Conservation (phyloP, 1,140 invertebrate genomes). For the Oncopeltus fasciatus region DNA sequence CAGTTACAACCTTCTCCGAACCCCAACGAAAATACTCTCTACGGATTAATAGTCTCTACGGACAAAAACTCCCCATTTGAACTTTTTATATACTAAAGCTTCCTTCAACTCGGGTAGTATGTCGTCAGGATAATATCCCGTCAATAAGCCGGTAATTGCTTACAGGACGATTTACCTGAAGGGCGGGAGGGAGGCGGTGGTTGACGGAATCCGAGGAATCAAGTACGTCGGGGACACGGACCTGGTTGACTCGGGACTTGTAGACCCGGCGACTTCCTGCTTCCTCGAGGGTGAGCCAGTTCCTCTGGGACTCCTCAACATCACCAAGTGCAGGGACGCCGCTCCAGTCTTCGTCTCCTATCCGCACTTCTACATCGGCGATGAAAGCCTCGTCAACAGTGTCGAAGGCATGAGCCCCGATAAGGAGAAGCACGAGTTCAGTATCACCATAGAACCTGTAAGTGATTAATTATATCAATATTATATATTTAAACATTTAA, state of each 20-base stretch:
- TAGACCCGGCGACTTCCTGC: conserved; percentile 46
- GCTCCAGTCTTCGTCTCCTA: conserved; percentile 50
- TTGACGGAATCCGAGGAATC: conserved; percentile 30
- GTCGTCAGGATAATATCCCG: too few relatives aligned
- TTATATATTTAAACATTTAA: too few relatives aligned
- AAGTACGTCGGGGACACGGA: conserved; percentile 30
- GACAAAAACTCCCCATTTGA: too few relatives aligned
- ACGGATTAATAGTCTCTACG: too few relatives aligned
- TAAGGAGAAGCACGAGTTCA: conserved; percentile 39
- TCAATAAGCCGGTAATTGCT: too few relatives aligned
- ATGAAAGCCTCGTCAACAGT: conserved; percentile 35
- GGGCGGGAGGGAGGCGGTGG: conserved; percentile 35
- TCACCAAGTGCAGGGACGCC: conserved; percentile 36
- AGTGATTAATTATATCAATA: conserved; percentile 22
- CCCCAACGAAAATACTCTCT: too few relatives aligned
- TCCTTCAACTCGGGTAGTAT: too few relatives aligned
- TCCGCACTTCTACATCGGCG: conserved; percentile 54
- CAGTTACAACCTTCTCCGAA: too few relatives aligned
- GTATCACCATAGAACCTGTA: conserved; percentile 48
- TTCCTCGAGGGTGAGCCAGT: conserved; percentile 52
- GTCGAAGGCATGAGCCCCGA: conserved; percentile 44
- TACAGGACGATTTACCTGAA: conserved; percentile 32
- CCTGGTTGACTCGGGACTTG: conserved; percentile 33
- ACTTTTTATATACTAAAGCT: too few relatives aligned
- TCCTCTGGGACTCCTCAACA: conserved; percentile 44